Base-by-base conservation (phyloP, 2,888 invertebrate species). In the Hemicrepidius hirtus region DNA sequence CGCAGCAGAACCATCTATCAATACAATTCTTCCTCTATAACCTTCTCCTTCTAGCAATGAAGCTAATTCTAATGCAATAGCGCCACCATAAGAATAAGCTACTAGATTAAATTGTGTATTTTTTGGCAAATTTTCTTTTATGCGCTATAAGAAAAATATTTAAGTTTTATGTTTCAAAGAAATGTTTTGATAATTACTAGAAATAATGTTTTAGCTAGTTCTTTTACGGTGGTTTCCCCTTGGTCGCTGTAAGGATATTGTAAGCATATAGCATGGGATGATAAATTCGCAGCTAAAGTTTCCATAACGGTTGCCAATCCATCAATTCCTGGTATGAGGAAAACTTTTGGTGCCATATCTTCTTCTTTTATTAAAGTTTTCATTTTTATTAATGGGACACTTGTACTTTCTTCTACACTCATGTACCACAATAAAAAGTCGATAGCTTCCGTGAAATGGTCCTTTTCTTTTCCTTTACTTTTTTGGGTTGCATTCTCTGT, bases 31-130 rank as follows among this genome's bases (percentile, higher is more conserved):
- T 1, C 94, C 94, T n/a, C 82, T 86, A 63, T 88, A 87, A 76
- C 93, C 94, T 80, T 89, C 87, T 5, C 86, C 86, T 85, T 96
- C 95, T 40, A 97, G 87, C 80, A 90, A 88, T 7, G 91, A 87
- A 3, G 92, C 93, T 71, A 97, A 87, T 83, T 97, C 95, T 68
- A 97, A 85, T 0, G 94, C 93, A 16, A 97, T 88, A 20, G 94
- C 85, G 0, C 93, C 88, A 53, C 98, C 98, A 82, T 92, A 97
- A 12, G 98, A 98, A 87, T 98, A 97, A 1, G 95, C 97, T 12
- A 94, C 89, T 0, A 98, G 83, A 70, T 91, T 90, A 87, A 94
- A 97, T 0, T 89, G 88, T 59, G 90, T 87, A 0, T 88, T 87
- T 0, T 89, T 90, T 0, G 88, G 84, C 9, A 91, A 80, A 7